Conservation (phyloP, 2,797 vertebrate species). For the Salarias fasciatus region DNA sequence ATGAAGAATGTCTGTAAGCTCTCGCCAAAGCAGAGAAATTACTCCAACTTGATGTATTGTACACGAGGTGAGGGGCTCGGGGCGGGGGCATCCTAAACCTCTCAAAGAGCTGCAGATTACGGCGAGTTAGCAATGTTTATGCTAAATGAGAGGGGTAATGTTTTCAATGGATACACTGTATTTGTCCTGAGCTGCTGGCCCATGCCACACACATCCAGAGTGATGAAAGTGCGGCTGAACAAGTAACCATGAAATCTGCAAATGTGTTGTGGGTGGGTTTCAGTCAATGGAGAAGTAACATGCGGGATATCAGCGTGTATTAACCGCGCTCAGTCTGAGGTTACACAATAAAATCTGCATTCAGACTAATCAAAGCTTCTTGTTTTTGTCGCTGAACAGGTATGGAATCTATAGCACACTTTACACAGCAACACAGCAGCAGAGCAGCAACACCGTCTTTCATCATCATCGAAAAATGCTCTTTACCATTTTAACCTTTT, state of each 20-base stretch:
- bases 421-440: too few species aligned
- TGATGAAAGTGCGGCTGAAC: constrained; percentile 65
- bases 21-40: constrained; percentile 87
- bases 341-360: not conserved
- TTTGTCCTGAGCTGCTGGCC: constrained; percentile 51
- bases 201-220: constrained; percentile 64
- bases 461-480: too few species aligned
- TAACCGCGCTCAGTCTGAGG: not conserved
- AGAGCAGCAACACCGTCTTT: not conserved
- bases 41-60: constrained; percentile 87
- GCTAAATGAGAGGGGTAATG: constrained; percentile 47
- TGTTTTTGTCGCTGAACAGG: not conserved
- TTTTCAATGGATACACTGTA: constrained; percentile 66
- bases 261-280: constrained; percentile 48
- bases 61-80: constrained; percentile 42
- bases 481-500: too few species aligned
- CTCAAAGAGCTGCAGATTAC: constrained; percentile 77
- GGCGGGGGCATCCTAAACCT: constrained; percentile 66
- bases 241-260: constrained; percentile 60
- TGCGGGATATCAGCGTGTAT: not conserved
- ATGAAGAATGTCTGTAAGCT: constrained; percentile 93
- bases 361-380: not conserved
- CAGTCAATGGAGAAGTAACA: constrained; percentile 40
- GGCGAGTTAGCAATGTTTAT: constrained; percentile 68
- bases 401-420: too few species aligned